Conservation (phyloP, 2,113 vertebrate species). For the Poecilia latipinna region DNA sequence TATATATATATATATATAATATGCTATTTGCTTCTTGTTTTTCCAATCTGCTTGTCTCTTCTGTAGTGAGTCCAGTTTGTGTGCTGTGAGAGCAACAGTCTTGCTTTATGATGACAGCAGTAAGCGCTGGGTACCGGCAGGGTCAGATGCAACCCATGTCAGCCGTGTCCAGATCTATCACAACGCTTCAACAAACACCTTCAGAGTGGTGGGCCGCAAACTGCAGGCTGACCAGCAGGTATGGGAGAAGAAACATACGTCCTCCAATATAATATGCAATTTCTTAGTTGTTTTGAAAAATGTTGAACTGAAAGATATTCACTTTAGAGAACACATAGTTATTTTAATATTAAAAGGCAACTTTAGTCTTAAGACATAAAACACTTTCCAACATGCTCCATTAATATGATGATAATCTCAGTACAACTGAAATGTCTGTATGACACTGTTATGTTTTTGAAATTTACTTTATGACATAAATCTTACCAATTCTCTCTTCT, state of each 20-base stretch:
- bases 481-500: too few species aligned
- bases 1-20: too few species aligned
- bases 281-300: neutral
- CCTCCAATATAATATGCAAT: neutral
- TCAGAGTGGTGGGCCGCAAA: slow-evolving; percentile 88
- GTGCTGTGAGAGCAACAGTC: slow-evolving; percentile 85
- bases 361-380: too few species aligned
- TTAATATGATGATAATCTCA: too few species aligned
- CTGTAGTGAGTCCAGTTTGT: slow-evolving; percentile 83
- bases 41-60: neutral
- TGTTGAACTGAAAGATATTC: too few species aligned
- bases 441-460: too few species aligned
- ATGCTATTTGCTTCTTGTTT: neutral
- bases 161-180: slow-evolving; percentile 88
- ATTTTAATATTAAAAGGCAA: too few species aligned
- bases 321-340: too few species aligned
- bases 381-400: too few species aligned
- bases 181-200: slow-evolving; percentile 79
- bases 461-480: too few species aligned
- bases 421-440: too few species aligned
- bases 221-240: slow-evolving; percentile 88
- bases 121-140: slow-evolving; percentile 86
- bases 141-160: slow-evolving; percentile 74
- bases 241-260: neutral
- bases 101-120: slow-evolving; percentile 86